Evolutionary conservation across 2,797 vertebrate species (phyloP).

Genomic region (Dendrocincla tyrannina): DNA sequence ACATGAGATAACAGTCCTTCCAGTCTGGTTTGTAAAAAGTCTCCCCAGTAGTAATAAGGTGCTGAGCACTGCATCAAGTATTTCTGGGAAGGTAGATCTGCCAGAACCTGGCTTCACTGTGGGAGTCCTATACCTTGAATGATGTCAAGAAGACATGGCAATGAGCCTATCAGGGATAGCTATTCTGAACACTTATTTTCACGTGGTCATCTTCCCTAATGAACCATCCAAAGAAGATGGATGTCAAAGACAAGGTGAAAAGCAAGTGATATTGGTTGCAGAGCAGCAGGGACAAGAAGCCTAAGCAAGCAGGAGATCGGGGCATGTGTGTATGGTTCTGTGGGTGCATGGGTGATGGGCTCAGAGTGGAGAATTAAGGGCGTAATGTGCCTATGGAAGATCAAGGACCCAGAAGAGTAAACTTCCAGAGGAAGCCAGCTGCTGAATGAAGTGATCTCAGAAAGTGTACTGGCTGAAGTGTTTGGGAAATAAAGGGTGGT

Average conservation of each 20-base stretch:
- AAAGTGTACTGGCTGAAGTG: rapidly evolving
- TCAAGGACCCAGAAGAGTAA: not conserved
- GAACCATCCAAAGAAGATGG: not conserved
- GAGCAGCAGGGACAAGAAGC: not conserved
- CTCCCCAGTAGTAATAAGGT: not conserved
- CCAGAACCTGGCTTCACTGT: not conserved
- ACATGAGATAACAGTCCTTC: not conserved
- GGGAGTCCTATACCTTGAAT: not conserved
- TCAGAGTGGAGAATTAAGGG: not conserved
- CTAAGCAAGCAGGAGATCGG: not conserved
- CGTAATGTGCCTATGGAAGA: not conserved
- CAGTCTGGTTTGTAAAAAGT: not conserved
- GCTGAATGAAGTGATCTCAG: not conserved
- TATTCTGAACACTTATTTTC: not conserved
- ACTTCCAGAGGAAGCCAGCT: not conserved
- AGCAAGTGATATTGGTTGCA: not conserved
- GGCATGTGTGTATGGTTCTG: rapidly evolving
- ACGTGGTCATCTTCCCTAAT: not conserved
- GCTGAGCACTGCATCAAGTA: not conserved
- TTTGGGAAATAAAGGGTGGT: not conserved
- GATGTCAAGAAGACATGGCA: not conserved
- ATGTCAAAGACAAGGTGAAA: not conserved
- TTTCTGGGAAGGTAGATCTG: not conserved
- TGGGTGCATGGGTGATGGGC: too few relatives aligned
- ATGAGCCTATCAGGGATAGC: not conserved